These are phyloP conservation scores for Meloidogyne hapla DNA, from an alignment of 1,140 invertebrate genomes.

Conservation along the genomic window DNA sequence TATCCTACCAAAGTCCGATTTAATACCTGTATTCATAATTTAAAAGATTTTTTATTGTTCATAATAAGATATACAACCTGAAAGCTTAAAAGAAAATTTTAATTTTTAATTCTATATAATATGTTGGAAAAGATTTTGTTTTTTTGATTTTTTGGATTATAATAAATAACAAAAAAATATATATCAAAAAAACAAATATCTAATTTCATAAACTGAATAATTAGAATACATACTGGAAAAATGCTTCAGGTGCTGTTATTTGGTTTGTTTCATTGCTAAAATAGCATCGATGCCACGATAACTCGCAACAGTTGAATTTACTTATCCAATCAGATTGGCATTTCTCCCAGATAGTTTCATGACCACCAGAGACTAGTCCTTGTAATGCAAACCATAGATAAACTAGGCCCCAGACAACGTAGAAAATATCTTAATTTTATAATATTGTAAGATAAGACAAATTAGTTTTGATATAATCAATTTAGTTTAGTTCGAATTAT, in stretches of 20 bases:
- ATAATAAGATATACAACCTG: slow-evolving; percentile 8
- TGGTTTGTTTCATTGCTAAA: slow-evolving; percentile 44
- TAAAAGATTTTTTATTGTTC: slow-evolving; percentile 16
- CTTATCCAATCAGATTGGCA: slow-evolving; percentile 46
- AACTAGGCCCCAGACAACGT: slow-evolving; percentile 67
- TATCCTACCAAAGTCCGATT: slow-evolving; percentile 50
- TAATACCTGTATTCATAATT: slow-evolving; percentile 51
- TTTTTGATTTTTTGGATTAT: no score
- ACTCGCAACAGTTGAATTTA: slow-evolving; percentile 55
- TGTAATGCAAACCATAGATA: slow-evolving; percentile 61
- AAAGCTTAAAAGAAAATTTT: slow-evolving; percentile 14
- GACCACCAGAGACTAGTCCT: slow-evolving; percentile 45
- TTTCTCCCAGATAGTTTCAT: slow-evolving; percentile 25
- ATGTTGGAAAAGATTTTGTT: no score
- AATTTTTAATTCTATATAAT: not conserved
- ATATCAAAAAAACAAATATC: not conserved
- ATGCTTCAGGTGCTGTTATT: slow-evolving; percentile 59
- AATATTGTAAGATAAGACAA: no score
- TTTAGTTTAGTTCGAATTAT: no score
- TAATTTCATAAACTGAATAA: not conserved
- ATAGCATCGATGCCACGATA: slow-evolving; percentile 24
- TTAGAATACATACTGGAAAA: slow-evolving; percentile 52
- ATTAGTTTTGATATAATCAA: no score
- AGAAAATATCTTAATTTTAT: slow-evolving; percentile 59
- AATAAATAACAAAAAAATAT: no score